phyloP scores from a whole-genome alignment of 2,113 vertebrate genomes.

The Nothocercus nigrocapillus region DNA sequence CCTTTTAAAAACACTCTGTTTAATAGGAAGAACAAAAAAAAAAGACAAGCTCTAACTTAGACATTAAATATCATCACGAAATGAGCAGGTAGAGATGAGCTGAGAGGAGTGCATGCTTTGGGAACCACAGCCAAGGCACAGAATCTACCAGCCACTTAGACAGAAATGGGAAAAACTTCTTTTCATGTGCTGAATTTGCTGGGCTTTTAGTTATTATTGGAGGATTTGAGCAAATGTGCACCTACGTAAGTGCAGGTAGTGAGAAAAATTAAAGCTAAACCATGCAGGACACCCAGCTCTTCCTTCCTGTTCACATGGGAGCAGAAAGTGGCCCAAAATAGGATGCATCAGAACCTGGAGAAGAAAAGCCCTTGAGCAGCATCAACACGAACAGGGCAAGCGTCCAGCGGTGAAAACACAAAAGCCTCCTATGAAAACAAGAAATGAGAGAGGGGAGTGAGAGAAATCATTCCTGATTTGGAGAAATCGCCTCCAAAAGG shows the following conservation, averaged over 20 bases:
- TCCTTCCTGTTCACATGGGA: neutral
- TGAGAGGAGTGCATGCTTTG: neutral
- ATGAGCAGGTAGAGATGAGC: neutral
- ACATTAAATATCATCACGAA: neutral
- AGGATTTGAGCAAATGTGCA: neutral
- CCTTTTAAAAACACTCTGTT: neutral
- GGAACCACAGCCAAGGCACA: neutral
- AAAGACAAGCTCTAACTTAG: neutral
- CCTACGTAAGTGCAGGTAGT: neutral
- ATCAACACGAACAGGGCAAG: neutral
- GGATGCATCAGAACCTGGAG: neutral
- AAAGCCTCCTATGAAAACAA: neutral
- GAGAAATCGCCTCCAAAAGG: neutral
- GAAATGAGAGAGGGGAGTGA: neutral
- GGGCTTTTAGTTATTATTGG: neutral
- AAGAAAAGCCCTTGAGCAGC: neutral
- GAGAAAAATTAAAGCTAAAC: neutral
- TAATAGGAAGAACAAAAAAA: neutral
- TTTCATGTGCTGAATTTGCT: neutral
- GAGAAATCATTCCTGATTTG: neutral
- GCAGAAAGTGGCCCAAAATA: neutral
- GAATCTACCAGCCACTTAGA: neutral
- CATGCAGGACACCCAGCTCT: neutral
- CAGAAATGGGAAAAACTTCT: neutral
- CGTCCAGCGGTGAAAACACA: neutral